Evolutionary conservation across 1,140 invertebrate species (phyloP).

Genomic region (Zaprionus africanus): DNA sequence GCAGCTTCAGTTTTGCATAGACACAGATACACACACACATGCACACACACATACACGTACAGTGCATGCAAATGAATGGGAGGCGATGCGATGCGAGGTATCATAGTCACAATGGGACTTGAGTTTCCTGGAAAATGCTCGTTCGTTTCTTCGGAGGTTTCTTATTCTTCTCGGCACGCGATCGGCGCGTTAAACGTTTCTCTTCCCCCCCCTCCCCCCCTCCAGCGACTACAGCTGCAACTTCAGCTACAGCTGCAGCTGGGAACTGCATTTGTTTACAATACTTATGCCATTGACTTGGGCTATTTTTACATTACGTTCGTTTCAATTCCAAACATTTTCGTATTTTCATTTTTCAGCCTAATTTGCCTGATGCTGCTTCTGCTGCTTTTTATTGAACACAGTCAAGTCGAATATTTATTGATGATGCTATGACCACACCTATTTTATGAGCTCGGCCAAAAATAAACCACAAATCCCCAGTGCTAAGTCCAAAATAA

Average conservation of each 20-base stretch:
- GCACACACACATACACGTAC: slow-evolving; percentile 16
- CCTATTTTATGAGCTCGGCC: slow-evolving; percentile 72
- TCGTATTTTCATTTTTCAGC: slow-evolving; percentile 53
- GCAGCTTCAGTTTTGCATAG: slow-evolving; percentile 60
- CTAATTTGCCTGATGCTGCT: slow-evolving; percentile 69
- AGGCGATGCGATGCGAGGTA: slow-evolving; percentile 52
- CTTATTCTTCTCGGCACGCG: slow-evolving; percentile 49
- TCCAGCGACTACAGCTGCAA: slow-evolving; percentile 5
- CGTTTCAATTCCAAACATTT: slow-evolving; percentile 70
- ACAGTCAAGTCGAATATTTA: slow-evolving; percentile 64
- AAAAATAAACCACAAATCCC: slow-evolving; percentile 78
- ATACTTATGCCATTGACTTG: slow-evolving; percentile 45
- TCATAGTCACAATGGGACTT: slow-evolving; percentile 56
- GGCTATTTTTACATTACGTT: slow-evolving; percentile 73
- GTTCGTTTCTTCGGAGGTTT: slow-evolving; percentile 41
- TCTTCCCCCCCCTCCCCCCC: slow-evolving; percentile 9
- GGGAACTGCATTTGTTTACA: slow-evolving; percentile 65
- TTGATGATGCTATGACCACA: slow-evolving; percentile 76
- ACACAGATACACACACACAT: slow-evolving; percentile 15
- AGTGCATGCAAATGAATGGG: slow-evolving; percentile 50
- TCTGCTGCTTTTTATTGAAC: slow-evolving; percentile 71
- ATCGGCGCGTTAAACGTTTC: slow-evolving; percentile 48
- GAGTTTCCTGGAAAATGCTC: slow-evolving; percentile 51
- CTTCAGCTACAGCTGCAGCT: slow-evolving; percentile 18
- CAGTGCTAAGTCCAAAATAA: slow-evolving; percentile 70